Base-by-base conservation (phyloP, 2,797 vertebrate genomes). In the Epinephelus coioides region DNA sequence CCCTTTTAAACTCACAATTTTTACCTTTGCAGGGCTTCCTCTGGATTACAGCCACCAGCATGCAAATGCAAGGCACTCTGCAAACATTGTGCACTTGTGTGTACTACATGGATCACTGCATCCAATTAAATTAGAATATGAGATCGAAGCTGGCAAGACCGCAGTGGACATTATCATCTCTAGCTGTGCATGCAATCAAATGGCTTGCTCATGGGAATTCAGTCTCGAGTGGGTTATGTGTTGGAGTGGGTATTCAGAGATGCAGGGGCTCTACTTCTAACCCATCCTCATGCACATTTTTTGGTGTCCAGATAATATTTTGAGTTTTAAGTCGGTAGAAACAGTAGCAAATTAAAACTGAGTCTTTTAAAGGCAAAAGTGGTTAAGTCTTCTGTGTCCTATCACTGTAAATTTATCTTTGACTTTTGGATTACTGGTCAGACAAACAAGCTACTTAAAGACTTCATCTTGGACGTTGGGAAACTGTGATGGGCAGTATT, bases 101-200 rank as follows among this genome's bases (percentile, higher is more conserved):
- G 73, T 18, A 13, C 47, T 23, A n/a, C 71, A 81, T 50, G 81
- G 76, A 66, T 78, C 79, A 81, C 18, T 65, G 78, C 49, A 69
- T 82, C 82, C 78, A 84, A 73, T 79, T 73, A 51, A 70, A 75
- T 65, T 60, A 73, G 59, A 78, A 67, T 51, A 56, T 30, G 43
- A 74, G 27, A 61, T 19, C 2, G n/a, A 74, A 76, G 69, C 49
- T 72, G 43, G 67, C 77, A 71, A 56, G 62, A 49, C 54, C 62
- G 47, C 54, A 63, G 56, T 62, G 57, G n/a, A 70, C 56, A 43
- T 63, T 34, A 66, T 81, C 64, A 65, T n/a, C 60, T 76, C 86
- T 30, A 78, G 65, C 62, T 86, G 59, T 55, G 70, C 73, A 72
- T 61, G 75, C 18, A 74, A 38, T 76, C 12, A 53, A 68, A 49